Evolutionary conservation across 2,797 vertebrate genomes (phyloP).

Genomic region (Limnodromus scolopaceus): DNA sequence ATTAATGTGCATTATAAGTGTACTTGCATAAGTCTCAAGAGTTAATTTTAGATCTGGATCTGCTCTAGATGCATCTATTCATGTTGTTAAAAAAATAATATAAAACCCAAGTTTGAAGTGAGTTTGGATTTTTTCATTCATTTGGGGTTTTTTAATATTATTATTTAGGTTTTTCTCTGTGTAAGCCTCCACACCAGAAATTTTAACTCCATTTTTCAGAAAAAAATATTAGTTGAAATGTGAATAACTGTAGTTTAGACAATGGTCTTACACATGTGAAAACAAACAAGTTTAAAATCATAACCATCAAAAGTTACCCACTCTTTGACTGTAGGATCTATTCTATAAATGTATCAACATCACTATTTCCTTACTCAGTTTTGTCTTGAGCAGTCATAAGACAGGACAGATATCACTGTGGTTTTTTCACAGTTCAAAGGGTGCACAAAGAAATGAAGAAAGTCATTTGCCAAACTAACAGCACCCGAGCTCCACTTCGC

Average conservation of each 20-base stretch:
- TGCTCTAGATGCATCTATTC: not conserved
- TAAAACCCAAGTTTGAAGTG: not conserved
- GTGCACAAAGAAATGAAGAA: not conserved
- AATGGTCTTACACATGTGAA: not conserved
- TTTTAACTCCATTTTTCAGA: not conserved
- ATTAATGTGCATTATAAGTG: not conserved
- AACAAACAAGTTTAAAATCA: not conserved
- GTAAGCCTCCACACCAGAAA: not conserved
- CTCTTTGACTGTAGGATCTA: not conserved
- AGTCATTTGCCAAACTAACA: not conserved
- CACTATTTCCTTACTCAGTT: not conserved
- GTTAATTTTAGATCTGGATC: not conserved
- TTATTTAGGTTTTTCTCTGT: not conserved
- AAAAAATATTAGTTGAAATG: not conserved
- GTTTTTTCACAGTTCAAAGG: not conserved
- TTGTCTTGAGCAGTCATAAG: not conserved
- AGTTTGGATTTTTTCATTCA: not conserved
- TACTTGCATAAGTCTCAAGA: not conserved
- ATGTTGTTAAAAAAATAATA: not conserved
- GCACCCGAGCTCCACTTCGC: not conserved
- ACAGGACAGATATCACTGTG: not conserved
- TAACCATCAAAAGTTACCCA: not conserved
- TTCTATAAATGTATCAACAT: not conserved
- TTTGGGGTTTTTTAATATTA: not conserved
- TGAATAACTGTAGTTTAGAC: not conserved